Evolutionary conservation across 2,797 vertebrate genomes (phyloP), one percentile per base, ranked within the genome.

Genomic region (Leontocebus nigricollis): DNA sequence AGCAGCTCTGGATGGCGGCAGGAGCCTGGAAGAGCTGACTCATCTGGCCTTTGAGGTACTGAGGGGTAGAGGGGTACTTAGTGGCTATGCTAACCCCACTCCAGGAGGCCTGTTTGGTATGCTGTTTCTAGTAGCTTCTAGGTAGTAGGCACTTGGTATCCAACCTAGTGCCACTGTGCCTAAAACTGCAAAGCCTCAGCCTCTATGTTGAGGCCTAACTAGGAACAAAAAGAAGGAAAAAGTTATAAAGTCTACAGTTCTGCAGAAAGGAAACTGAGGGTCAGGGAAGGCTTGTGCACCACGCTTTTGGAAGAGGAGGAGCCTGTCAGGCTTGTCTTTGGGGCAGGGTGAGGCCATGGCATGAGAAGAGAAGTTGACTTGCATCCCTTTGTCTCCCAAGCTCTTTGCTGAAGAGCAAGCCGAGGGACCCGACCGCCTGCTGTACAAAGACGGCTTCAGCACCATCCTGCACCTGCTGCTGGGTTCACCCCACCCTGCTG

Each of bases 381-480:
- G 1, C 2, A 13, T 79, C 67, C 85, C 44, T 83, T 87, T 90
- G 12, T 85, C 26, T 84, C 59, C 39, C 55, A 93, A 98, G 98
- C 96, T 98, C 33, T 98, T 98, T 94, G 98, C 98, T 0, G 95
- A 98, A 76, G 90, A 95, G 64, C 94, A 96, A 15, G 52, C 90
- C 4, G 96, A 88, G 89, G 94, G 77, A 17, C 72, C 97, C 2
- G 39, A 86, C 44, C 88, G 75, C 11, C 95, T 98, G 1, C 98
- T 99, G 50, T 98, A 86, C 90, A 98, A 96, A 96, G 98, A 98
- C 0, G 98, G 99, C 89, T 98, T 99, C 93, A 98, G 99, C 0
- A 97, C 96, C 96, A 99, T 99, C 95, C 99, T 99, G 98, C 99
- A 98, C 96, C 99, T 99, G 86, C 98, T 99, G 94, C 98, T 99